Conservation (phyloP, 2,797 vertebrate species). For the Acanthopagrus latus region DNA sequence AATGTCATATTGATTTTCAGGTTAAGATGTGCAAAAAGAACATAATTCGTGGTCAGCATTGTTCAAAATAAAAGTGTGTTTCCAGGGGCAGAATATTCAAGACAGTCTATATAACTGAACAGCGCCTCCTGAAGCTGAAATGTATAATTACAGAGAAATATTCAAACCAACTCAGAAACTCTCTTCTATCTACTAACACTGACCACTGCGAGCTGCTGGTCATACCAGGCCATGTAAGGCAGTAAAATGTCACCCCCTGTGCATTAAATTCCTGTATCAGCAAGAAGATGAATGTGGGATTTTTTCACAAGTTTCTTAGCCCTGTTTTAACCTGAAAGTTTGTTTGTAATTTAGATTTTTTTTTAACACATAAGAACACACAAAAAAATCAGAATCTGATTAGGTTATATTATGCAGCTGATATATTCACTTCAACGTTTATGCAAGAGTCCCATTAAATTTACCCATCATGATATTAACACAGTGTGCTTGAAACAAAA, state of each 20-base stretch:
- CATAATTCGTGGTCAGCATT: neutral
- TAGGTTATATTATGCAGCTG: no score
- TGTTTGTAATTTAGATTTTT: neutral
- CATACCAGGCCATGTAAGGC: neutral
- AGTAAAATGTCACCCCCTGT: neutral
- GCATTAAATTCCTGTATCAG: neutral
- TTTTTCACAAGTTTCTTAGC: neutral
- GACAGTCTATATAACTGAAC: neutral
- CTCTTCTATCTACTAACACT: neutral
- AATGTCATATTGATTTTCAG: neutral
- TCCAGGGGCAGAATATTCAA: neutral
- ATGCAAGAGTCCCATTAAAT: neutral
- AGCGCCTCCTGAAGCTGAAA: slow-evolving; percentile 5
- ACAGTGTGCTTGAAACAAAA: neutral
- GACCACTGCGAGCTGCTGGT: neutral
- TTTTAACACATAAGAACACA: neutral
- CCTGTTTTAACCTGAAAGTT: neutral
- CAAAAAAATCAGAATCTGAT: neutral
- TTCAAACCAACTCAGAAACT: neutral
- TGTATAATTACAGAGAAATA: neutral
- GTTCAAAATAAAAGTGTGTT: neutral
- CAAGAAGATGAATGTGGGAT: neutral
- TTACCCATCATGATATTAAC: neutral
- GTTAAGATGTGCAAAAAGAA: neutral
- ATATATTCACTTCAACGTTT: neutral